Base-by-base conservation (phyloP, 2,888 invertebrate genomes). In the Lycaena phlaeas region DNA sequence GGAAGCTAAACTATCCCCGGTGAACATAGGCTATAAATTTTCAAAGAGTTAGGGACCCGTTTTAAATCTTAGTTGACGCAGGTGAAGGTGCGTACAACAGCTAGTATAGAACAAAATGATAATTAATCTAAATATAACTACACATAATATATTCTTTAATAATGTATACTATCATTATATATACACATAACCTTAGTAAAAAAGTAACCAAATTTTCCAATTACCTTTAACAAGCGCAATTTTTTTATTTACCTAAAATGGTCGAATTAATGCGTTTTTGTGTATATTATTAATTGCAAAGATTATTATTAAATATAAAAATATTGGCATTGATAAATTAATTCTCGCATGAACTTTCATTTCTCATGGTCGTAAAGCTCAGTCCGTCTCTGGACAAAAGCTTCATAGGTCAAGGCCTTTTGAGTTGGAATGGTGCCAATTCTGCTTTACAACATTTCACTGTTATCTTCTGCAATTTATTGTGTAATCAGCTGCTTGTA, bases 371-470 rank as follows among this genome's bases (percentile, higher is more conserved):
- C 54, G 45, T 49, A 54, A 54, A 57, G 46, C 45, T 49, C 51
- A 40, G 38, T 39, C 37, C 43, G 38, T 45, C 50, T 46, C 49
- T 40, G 43, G 44, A 51, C 50, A 50, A 51, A 53, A 53, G 55
- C 54, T 48, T 49, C 49, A 36, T 50, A 48, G 70, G 69, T 68
- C 70, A 72, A 70, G 72, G 70, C 56, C 40, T 46, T 51, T 41
- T 53, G 38, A 45, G 44, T 59, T 68, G 68, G 66, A 54, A 51
- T 45, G 46, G 41, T 53, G 68, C 70, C 70, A 67, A 56, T 34
- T 18, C 40, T 40, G 18, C 42, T 42, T 40, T 44, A 42, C 31
- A 40, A 42, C 40, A 37, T 31, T 40, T 37, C 39, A 30, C 36
- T 46, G 44, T 49, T 42, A 30, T 49, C 43, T 41, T 40, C 47